Evolutionary conservation across 2,113 vertebrate species (phyloP).

Genomic region (Grammomys surdaster): DNA sequence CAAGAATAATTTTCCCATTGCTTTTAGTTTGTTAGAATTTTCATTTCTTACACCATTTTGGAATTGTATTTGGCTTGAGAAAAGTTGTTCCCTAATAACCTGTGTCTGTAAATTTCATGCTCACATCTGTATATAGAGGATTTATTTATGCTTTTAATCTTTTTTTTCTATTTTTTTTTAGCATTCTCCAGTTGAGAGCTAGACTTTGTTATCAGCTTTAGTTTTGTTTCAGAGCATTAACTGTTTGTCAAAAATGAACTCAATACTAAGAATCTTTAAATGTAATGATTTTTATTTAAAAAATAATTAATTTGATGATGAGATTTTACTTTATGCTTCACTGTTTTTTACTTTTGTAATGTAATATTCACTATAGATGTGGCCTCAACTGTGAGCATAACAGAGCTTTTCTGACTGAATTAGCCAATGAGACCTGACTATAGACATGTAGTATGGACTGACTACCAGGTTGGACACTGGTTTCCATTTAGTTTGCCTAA

Average conservation of each 20-base stretch:
- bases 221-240: neutral
- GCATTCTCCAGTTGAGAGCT: neutral
- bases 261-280: neutral
- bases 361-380: neutral
- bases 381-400: neutral
- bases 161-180: neutral
- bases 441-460: neutral
- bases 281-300: neutral
- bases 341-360: neutral
- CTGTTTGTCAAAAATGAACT: neutral
- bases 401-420: neutral
- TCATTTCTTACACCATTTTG: neutral
- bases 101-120: neutral
- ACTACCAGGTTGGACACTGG: too few species aligned
- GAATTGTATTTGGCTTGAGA: conserved; percentile 35
- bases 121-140: neutral
- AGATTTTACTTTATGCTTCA: neutral
- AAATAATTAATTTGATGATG: neutral
- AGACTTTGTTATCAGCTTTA: neutral
- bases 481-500: neutral
- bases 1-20: neutral
- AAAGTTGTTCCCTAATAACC: neutral
- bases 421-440: neutral
- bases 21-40: neutral
- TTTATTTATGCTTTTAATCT: neutral